Conservation (phyloP, 2,797 vertebrate species). For the Cuniculus paca region DNA sequence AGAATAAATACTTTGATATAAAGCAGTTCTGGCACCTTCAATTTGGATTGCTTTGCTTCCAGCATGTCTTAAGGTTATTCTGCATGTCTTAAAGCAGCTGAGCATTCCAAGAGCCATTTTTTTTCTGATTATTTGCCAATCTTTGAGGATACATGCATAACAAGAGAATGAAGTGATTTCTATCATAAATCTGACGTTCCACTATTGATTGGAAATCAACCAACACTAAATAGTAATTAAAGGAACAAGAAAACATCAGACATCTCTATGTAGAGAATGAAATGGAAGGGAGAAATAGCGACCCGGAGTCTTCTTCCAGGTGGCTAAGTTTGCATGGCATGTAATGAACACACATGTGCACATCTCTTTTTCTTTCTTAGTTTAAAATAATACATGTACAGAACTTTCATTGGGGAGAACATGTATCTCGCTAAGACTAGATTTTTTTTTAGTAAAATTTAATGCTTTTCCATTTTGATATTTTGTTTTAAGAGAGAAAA, state of each 20-base stretch:
- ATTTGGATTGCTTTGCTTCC: background rate
- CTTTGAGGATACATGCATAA: background rate
- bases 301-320: background rate
- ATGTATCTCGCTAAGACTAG: background rate
- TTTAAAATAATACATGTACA: background rate
- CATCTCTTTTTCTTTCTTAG: background rate
- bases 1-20: conserved; percentile 12
- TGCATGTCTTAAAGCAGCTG: background rate
- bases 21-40: background rate
- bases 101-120: background rate
- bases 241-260: background rate
- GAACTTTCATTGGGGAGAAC: conserved; percentile 1
- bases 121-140: background rate
- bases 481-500: conserved; percentile 56
- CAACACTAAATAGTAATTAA: background rate
- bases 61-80: background rate
- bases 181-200: background rate
- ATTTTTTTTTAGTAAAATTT: conserved; percentile 8
- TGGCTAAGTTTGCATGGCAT: background rate
- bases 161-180: background rate
- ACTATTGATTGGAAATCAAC: background rate
- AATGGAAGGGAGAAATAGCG: background rate
- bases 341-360: background rate
- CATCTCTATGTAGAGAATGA: background rate
- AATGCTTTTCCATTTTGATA: conserved; percentile 55